Conservation (phyloP, 2,888 invertebrate species). For the Trimorus sp. region DNA sequence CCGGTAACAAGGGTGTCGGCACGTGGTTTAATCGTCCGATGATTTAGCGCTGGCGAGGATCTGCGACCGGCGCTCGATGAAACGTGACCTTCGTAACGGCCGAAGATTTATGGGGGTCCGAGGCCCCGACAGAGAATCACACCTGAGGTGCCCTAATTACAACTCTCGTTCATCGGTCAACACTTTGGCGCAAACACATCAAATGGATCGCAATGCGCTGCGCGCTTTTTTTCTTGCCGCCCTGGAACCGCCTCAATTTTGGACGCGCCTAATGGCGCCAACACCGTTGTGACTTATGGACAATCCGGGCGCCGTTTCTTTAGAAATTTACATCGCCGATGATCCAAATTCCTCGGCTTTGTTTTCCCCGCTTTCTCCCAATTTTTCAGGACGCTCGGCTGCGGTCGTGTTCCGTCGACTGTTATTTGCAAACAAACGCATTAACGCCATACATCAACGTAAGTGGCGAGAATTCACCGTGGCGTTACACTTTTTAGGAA, state of each 20-base stretch:
- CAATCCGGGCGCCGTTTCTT: slow-evolving; percentile 36
- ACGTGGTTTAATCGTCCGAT: too few relatives aligned
- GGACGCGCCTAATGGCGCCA: slow-evolving; percentile 57
- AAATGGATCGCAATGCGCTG: slow-evolving; percentile 45
- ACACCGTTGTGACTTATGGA: slow-evolving; percentile 55
- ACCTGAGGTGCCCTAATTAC: slow-evolving; percentile 79
- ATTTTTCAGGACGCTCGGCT: slow-evolving; percentile 46
- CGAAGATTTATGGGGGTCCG: slow-evolving; percentile 72
- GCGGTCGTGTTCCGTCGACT: slow-evolving; percentile 8
- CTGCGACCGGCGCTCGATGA: slow-evolving; percentile 67
- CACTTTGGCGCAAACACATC: slow-evolving; percentile 61
- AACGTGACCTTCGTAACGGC: slow-evolving; percentile 72
- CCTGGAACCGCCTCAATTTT: slow-evolving; percentile 15
- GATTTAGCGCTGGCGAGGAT: slow-evolving; percentile 16
- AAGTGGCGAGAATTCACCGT: too few relatives aligned
- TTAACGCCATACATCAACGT: slow-evolving; percentile 6
- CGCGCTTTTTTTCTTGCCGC: slow-evolving; percentile 40
- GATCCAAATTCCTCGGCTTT: slow-evolving; percentile 45
- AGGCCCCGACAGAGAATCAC: slow-evolving; percentile 76
- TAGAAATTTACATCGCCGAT: slow-evolving; percentile 44
- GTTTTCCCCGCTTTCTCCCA: slow-evolving; percentile 51
- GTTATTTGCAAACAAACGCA: slow-evolving; percentile 50
- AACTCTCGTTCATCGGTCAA: slow-evolving; percentile 69
- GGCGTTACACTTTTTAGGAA: too few relatives aligned
- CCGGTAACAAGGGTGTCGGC: slow-evolving; percentile 29